phyloP scores from a whole-genome alignment of 2,888 invertebrate genomes.

The Herminia tarsipennalis region DNA sequence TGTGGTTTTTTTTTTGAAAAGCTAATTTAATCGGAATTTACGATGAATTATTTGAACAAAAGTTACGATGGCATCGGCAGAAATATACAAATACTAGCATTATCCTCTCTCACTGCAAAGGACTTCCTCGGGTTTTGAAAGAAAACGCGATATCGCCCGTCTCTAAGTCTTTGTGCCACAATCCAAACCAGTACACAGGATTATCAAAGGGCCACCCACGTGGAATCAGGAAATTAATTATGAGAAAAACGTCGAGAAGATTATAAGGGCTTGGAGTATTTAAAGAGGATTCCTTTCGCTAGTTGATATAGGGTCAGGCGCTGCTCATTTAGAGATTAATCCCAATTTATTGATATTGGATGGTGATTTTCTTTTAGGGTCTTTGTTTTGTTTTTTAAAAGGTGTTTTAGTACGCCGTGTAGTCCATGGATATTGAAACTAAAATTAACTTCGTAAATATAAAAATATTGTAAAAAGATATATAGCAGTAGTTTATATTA shows the following conservation, averaged over 20 bases:
- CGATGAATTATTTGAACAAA: no score
- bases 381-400: background rate
- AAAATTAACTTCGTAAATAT: no score
- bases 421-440: no score
- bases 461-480: no score
- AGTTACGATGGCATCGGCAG: no score
- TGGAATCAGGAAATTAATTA: conserved; percentile 76
- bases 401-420: background rate
- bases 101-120: no score
- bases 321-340: conserved; percentile 17
- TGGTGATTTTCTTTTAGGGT: background rate
- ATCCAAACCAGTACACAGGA: conserved; percentile 49
- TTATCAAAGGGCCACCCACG: conserved; percentile 64
- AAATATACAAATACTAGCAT: no score
- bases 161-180: conserved; percentile 30
- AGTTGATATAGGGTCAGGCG: conserved; percentile 28
- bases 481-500: no score
- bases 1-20: no score
- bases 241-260: conserved; percentile 73
- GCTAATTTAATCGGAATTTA: no score
- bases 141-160: background rate
- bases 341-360: conserved; percentile 10
- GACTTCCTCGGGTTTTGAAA: no score
- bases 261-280: conserved; percentile 61
- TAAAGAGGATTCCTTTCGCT: conserved; percentile 47